Evolutionary conservation across 2,888 invertebrate genomes (phyloP).

Genomic region (Lasioglossum malachurum): DNA sequence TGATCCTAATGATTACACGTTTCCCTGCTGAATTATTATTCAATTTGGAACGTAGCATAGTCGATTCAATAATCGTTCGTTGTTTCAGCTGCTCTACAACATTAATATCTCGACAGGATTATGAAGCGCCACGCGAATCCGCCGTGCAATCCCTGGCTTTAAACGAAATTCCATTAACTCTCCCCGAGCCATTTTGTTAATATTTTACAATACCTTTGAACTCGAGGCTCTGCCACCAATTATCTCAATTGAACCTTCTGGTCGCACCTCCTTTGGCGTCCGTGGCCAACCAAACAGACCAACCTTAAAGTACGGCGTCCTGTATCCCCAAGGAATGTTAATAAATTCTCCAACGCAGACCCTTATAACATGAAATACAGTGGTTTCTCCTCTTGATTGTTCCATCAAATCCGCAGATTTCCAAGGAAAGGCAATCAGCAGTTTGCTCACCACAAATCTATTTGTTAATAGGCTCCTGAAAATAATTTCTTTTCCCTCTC

Average conservation of each 20-base stretch:
- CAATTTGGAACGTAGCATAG: conserved; percentile 16
- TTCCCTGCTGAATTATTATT: conserved; percentile 25
- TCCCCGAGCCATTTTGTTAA: conserved; percentile 5
- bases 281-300: neutral
- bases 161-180: conserved; percentile 1
- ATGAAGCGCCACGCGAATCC: neutral
- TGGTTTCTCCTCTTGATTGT: neutral
- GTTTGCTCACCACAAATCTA: neutral
- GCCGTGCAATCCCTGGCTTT: neutral
- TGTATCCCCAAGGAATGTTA: neutral
- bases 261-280: neutral
- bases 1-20: conserved; percentile 13
- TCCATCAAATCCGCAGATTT: neutral
- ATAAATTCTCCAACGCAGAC: neutral
- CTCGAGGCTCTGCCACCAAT: neutral
- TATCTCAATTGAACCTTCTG: conserved; percentile 25
- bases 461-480: neutral
- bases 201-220: conserved; percentile 3
- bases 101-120: conserved; percentile 17
- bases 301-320: neutral
- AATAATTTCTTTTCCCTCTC: neutral
- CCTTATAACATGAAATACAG: neutral
- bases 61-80: conserved; percentile 21
- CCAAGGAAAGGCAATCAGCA: neutral
- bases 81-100: conserved; percentile 22